phyloP scores from a whole-genome alignment of 2,113 vertebrate species.

The Callipepla californica region DNA sequence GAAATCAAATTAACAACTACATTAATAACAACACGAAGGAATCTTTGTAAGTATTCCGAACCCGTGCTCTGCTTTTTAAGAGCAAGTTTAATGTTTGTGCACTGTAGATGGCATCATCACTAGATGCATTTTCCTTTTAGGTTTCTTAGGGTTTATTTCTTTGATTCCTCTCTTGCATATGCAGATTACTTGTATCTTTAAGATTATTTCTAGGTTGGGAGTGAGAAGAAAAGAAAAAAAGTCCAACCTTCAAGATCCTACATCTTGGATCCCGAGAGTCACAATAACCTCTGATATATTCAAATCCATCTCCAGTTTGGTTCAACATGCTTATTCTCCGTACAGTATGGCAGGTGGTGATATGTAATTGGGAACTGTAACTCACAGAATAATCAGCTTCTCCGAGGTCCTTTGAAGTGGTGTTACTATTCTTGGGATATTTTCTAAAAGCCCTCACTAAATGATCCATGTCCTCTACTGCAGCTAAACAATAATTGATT shows the following conservation, averaged over 20 bases:
- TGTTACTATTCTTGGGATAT: conserved; percentile 42
- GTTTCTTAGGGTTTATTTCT: not conserved
- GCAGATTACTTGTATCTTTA: not conserved
- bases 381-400: not conserved
- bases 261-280: not conserved
- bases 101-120: not conserved
- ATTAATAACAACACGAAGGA: not conserved
- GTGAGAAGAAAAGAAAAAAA: too few species aligned
- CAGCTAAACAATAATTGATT: conserved; percentile 68
- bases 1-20: not conserved
- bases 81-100: not conserved
- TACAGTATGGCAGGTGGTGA: not conserved
- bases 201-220: not conserved
- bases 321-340: not conserved
- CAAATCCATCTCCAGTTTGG: not conserved
- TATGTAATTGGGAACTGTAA: not conserved
- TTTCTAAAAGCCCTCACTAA: conserved; percentile 47
- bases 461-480: conserved; percentile 47
- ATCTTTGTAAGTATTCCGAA: not conserved
- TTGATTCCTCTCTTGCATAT: not conserved
- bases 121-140: not conserved
- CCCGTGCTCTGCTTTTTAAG: not conserved
- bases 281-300: not conserved
- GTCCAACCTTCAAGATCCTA: not conserved
- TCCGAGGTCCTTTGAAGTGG: not conserved